Base-by-base conservation (phyloP, 2,888 invertebrate species). In the Drosophila tripunctata region DNA sequence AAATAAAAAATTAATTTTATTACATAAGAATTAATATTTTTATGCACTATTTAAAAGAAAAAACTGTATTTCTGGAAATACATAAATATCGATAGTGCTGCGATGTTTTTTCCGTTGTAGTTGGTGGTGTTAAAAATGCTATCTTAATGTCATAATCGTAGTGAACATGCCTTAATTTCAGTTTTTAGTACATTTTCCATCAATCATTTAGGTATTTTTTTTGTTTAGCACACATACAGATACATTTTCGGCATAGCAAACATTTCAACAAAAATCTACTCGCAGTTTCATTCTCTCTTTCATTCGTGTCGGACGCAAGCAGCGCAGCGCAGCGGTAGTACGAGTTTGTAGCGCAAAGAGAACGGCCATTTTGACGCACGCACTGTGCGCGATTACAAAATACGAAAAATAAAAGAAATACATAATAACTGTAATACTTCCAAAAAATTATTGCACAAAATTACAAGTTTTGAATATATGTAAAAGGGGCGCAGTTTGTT, bases 391-490 rank as follows among this genome's bases (percentile, higher is more conserved):
- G 58, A 73, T 69, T 73, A 60, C 58, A 65, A 72, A 73, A 72
- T 68, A 58, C n/a, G n/a, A n/a, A 41, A 41, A 40, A 58, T 27
- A 52, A 12, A 56, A 12, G 27, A 36, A 38, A 27, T 48, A 47
- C 14, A 62, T 47, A 21, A 27, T 15, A 17, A 27, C 30, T 54
- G 44, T 40, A 52, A 56, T 43, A 63, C 40, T 50, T 61, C 35
- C 56, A 45, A 78, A 45, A 78, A 69, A 78, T 69, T 67, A 63
- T 67, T 78, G 52, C 64, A 78, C 73, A 70, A 81, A 77, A 72
- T 80, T 72, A 54, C 35, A 54, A 80, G 68, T 80, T 14, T n/a
- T n/a, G n/a, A n/a, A n/a, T n/a, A n/a, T n/a, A 27, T 60, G 51
- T 19, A 6, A 31, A 38, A 36, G 44, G 30, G n/a, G n/a, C n/a